Evolutionary conservation across 1,140 invertebrate species (phyloP).

Genomic region (Trachymyrmex septentrionalis): DNA sequence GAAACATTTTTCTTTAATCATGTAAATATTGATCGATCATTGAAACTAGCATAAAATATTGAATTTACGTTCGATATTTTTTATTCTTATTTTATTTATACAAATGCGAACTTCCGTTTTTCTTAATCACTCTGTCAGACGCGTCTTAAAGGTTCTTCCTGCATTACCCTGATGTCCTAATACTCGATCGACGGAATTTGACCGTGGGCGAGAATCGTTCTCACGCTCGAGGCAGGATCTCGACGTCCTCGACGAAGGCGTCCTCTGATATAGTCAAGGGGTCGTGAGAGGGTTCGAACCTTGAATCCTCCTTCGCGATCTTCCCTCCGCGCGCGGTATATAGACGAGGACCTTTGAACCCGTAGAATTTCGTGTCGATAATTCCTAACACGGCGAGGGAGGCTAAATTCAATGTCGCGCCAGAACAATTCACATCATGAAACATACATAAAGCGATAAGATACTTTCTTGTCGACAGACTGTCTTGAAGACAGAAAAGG

Average conservation of each 20-base stretch:
- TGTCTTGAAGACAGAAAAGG: background rate
- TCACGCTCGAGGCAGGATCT: constrained; percentile 75
- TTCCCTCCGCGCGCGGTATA: constrained; percentile 57
- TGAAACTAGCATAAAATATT: background rate
- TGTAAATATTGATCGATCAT: background rate
- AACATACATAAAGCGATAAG: background rate
- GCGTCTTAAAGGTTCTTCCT: constrained; percentile 66
- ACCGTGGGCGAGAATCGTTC: constrained; percentile 78
- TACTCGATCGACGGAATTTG: constrained; percentile 76
- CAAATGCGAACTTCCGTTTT: background rate
- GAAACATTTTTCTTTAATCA: background rate
- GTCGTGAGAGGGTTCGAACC: constrained; percentile 80
- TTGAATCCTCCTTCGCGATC: constrained; percentile 66
- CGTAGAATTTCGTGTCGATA: constrained; percentile 76
- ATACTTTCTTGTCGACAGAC: background rate
- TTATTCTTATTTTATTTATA: constrained; percentile 11
- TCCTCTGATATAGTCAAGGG: constrained; percentile 63
- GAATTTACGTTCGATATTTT: background rate
- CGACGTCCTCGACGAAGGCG: constrained; percentile 38
- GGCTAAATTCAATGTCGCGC: background rate
- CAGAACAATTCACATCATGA: constrained; percentile 29
- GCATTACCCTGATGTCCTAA: constrained; percentile 76
- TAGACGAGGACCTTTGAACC: constrained; percentile 76
- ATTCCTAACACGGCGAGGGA: constrained; percentile 53
- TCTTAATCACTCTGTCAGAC: constrained; percentile 6